Conservation (phyloP, 2,797 vertebrate genomes). For the Thaleichthys pacificus region DNA sequence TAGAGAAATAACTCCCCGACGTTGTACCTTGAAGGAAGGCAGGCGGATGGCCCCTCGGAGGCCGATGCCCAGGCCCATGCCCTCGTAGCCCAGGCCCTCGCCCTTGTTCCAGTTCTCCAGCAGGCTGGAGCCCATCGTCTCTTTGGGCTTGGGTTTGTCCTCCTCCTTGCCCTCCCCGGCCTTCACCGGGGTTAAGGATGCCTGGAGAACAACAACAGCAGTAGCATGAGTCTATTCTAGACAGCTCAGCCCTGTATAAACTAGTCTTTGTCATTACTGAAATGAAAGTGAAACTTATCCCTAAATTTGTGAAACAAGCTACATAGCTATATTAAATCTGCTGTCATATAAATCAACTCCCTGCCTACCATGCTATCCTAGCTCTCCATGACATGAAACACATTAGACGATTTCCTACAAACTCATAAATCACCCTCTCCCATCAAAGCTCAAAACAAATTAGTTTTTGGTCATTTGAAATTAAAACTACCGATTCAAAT, state of each 20-base stretch:
- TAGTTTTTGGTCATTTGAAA: constrained; percentile 2
- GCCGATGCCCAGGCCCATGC: constrained; percentile 90
- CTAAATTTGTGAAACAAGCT: no score
- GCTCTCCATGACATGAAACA: background rate
- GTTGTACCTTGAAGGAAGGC: constrained; percentile 92
- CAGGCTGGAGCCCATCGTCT: constrained; percentile 86
- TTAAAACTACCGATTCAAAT: constrained; percentile 2
- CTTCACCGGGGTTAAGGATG: constrained; percentile 91
- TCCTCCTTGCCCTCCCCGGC: constrained; percentile 88
- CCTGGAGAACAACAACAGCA: constrained; percentile 64
- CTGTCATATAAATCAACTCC: background rate
- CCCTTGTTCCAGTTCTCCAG: constrained; percentile 97
- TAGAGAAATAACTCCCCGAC: no score
- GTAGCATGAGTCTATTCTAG: background rate
- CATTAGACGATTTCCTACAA: background rate
- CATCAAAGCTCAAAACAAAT: background rate
- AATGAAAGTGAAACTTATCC: no score
- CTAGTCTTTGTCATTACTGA: no score
- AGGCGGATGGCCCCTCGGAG: constrained; percentile 91
- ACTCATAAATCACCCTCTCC: no score
- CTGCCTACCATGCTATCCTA: background rate
- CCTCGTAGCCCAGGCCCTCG: constrained; percentile 91
- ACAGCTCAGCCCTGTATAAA: background rate
- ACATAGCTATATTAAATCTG: background rate
- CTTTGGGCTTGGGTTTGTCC: constrained; percentile 89